A percentile compares a stretch with the other conserved stretches of the same genome.
Evolutionary conservation across 2,888 invertebrate species (phyloP).

Genomic region (Synergus umbraculus): DNA sequence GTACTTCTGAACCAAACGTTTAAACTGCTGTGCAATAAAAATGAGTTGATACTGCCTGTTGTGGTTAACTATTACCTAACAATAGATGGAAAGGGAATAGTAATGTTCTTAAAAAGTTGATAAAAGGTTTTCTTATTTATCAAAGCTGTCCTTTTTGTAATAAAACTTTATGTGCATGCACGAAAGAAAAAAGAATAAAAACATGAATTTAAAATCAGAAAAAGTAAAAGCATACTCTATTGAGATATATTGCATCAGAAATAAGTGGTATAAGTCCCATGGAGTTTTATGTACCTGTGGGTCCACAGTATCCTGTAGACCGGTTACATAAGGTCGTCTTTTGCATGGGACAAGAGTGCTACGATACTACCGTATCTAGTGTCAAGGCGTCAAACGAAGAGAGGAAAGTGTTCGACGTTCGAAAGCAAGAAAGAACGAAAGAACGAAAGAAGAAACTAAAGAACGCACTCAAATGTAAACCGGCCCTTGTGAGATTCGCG

Average conservation of each 20-base stretch:
- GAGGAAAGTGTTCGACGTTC: slow-evolving; percentile 46
- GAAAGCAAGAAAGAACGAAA: slow-evolving; percentile 59
- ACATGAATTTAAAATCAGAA: neutral
- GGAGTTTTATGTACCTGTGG: neutral
- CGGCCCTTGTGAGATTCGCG: slow-evolving; percentile 77
- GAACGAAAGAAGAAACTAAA: slow-evolving; percentile 65
- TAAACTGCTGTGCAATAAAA: too few relatives aligned
- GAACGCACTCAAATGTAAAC: slow-evolving; percentile 75
- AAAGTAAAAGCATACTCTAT: neutral
- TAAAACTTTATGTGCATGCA: neutral
- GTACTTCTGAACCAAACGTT: too few relatives aligned
- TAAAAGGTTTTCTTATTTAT: too few relatives aligned
- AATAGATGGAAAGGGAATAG: too few relatives aligned
- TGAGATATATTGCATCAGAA: neutral
- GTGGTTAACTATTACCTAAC: too few relatives aligned
- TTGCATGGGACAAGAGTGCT: slow-evolving; percentile 58
- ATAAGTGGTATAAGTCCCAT: neutral
- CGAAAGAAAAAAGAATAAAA: neutral
- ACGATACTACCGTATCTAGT: slow-evolving; percentile 68
- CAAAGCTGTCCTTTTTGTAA: neutral
- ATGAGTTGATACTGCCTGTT: too few relatives aligned
- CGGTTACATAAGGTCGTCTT: slow-evolving; percentile 65
- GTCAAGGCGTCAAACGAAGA: slow-evolving; percentile 55
- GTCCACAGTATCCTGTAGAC: slow-evolving; percentile 59
- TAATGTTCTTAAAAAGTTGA: too few relatives aligned